Evolutionary conservation across 2,888 invertebrate genomes (phyloP).

Genomic region (Bombylius major): DNA sequence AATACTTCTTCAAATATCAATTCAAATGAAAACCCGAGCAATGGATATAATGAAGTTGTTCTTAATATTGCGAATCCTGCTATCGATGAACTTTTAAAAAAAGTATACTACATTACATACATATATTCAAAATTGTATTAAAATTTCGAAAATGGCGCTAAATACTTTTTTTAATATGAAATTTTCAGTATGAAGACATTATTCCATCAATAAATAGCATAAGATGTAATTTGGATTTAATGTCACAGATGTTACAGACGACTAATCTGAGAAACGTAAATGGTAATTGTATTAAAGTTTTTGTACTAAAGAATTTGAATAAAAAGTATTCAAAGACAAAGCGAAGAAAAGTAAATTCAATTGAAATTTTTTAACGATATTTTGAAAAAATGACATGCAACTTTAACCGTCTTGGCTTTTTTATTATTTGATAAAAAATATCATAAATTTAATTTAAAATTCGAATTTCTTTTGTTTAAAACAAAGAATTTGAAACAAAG

Average conservation of each 20-base stretch:
- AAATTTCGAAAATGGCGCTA: background rate
- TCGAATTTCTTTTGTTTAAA: no score
- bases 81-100: conserved; percentile 1
- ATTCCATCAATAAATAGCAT: conserved; percentile 28
- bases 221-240: conserved; percentile 28
- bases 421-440: no score
- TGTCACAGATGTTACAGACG: conserved; percentile 32
- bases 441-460: no score
- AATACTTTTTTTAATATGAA: background rate
- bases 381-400: no score
- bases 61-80: background rate
- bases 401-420: no score
- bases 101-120: no score
- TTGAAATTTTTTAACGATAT: no score
- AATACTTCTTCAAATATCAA: background rate
- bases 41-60: background rate
- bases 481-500: no score
- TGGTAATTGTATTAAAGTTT: conserved; percentile 21
- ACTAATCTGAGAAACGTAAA: conserved; percentile 30
- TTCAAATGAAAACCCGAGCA: background rate
- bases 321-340: background rate
- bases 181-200: conserved; percentile 30
- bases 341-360: no score
- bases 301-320: background rate
- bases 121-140: background rate